Percentiles rank a stretch among this genome's conserved stretches.
Conservation (phyloP, 2,797 vertebrate genomes). For the Rhinophrynus dorsalis region DNA sequence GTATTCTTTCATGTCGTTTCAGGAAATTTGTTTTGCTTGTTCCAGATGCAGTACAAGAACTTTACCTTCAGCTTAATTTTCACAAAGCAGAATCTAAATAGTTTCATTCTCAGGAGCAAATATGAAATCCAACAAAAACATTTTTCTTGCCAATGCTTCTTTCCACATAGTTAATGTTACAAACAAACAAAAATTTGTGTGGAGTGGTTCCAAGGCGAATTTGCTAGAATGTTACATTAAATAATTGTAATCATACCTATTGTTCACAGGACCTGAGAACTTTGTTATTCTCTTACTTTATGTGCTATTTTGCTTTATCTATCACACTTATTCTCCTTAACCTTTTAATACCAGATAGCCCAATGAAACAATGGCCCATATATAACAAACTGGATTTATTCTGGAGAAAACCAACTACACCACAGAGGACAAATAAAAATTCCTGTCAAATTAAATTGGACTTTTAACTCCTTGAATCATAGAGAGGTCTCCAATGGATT, state of each 20-base stretch:
- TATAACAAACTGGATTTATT: no score
- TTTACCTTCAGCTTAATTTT: no score
- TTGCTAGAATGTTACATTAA: not conserved
- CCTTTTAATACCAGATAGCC: no score
- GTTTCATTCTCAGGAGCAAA: not conserved
- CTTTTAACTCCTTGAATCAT: no score
- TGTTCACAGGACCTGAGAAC: not conserved
- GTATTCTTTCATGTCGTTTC: no score
- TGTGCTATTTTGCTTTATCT: not conserved
- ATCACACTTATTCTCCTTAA: not conserved
- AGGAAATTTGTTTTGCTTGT: no score
- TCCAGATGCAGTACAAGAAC: no score
- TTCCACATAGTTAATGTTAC: not conserved
- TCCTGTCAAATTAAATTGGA: no score
- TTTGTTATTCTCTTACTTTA: not conserved
- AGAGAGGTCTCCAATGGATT: no score
- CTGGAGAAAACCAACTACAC: no score
- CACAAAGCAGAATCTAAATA: not conserved
- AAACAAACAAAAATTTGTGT: not conserved
- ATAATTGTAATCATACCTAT: conserved; percentile 1
- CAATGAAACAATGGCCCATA: no score
- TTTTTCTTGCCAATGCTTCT: not conserved
- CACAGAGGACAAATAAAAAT: no score
- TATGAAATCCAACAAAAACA: not conserved
- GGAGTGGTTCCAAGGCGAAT: not conserved